Evolutionary conservation across 2,113 vertebrate species (phyloP).

Genomic region (Chiloscyllium plagiosum): DNA sequence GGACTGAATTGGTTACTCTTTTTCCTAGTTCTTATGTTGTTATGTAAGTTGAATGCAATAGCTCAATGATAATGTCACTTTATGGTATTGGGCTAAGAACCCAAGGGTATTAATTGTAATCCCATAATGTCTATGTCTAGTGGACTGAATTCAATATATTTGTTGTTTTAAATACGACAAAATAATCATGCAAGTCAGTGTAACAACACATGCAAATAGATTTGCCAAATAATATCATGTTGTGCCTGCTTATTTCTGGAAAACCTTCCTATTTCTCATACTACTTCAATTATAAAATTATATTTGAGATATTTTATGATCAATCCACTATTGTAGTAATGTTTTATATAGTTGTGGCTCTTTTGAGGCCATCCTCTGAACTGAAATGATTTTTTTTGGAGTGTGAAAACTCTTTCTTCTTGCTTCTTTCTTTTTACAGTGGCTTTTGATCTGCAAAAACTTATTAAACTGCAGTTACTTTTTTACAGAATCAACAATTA

Average conservation of each 20-base stretch:
- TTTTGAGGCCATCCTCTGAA: neutral
- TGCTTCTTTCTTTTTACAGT: neutral
- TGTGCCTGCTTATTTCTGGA: neutral
- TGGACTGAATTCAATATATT: neutral
- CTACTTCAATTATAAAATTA: neutral
- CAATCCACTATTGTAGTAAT: neutral
- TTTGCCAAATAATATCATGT: neutral
- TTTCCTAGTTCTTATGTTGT: no score
- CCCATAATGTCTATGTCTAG: neutral
- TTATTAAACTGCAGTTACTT: neutral
- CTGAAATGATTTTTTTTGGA: neutral
- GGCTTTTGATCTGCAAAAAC: neutral
- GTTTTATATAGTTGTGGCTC: neutral
- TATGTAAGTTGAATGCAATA: neutral
- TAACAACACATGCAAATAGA: neutral
- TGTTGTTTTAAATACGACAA: neutral
- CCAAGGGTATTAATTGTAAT: neutral
- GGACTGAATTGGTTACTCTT: no score
- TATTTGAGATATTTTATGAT: neutral
- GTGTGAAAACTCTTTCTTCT: neutral
- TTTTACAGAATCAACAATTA: neutral
- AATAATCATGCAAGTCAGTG: neutral
- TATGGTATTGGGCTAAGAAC: neutral
- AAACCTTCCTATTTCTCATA: neutral
- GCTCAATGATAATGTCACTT: neutral